Base-by-base conservation (phyloP, 2,113 vertebrate genomes). In the Cavia porcellus region DNA sequence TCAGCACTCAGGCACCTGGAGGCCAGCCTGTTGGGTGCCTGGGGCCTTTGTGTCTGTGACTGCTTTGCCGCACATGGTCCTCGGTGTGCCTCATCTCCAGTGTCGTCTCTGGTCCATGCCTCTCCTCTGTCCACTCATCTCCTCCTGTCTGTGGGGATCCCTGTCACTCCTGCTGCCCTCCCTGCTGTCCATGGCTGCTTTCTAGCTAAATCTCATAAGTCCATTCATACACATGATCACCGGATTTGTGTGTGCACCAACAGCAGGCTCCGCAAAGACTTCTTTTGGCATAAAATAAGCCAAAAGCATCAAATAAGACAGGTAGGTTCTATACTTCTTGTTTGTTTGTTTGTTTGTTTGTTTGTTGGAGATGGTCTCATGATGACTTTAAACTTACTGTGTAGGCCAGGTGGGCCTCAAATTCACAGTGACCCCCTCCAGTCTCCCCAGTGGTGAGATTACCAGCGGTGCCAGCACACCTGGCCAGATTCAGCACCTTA, bases 71-170 rank as follows among this genome's bases (percentile, higher is more conserved):
- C 45, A 70, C 28, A 17, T 28, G 32, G 25, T 52, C 42, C 28
- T 4, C 0, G 9, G 20, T 75, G 4, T 45, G 4, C n/a, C 5
- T 25, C 10, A 1, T 9, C 11, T 28, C 8, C 0, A 14, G 35
- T 7, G 28, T 84, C 20, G 13, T 42, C 45, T 82, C 66, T 57
- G 3, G 0, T 12, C 42, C 28, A 3, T 22, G 6, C 47, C 35
- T 62, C 45, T 47, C 19, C 38, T 28, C 57, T 0, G 2, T 15
- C 82, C 50, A 38, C 61, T 72, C 59, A 25, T 30, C 20, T 20
- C 47, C 47, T 90, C n/a, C 66, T 28, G 0, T 20, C 15, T 20
- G 8, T 42, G 68, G n/a, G 10, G 9, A 22, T 74, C 72, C 45
- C 74, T 79, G 75, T 79, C 75, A 28, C 28, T 79, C 25, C 2